These are phyloP conservation scores for Triplophysa tibetana DNA, from an alignment of 2,113 vertebrate genomes.

Conservation along the genomic window DNA sequence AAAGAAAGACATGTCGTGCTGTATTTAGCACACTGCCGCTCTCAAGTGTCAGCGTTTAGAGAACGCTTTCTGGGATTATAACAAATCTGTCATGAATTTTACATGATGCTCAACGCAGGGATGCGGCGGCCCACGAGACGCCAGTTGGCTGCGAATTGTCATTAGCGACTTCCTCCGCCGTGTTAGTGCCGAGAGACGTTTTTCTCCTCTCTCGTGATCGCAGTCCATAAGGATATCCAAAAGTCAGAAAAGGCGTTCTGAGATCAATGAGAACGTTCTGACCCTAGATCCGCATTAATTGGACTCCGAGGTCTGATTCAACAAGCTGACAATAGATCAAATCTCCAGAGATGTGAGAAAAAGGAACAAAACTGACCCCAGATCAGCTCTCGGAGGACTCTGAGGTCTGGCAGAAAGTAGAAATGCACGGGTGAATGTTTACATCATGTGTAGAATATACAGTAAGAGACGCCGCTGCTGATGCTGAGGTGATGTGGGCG, in stretches of 20 bases:
- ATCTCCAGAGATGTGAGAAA: too few relatives aligned
- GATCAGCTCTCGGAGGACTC: not conserved
- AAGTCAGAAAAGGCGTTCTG: constrained; percentile 5
- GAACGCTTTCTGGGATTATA: constrained; percentile 34
- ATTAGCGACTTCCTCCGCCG: constrained; percentile 34
- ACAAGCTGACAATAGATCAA: not conserved
- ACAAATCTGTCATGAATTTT: constrained; percentile 37
- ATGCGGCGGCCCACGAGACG: constrained; percentile 16
- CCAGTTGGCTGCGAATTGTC: constrained; percentile 39
- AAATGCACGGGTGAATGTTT: not conserved
- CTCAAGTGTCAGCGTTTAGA: constrained; percentile 23
- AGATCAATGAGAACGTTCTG: not conserved
- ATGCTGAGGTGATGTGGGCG: too few relatives aligned
- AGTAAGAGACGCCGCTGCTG: too few relatives aligned
- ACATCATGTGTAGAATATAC: not conserved
- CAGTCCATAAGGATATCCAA: constrained; percentile 13
- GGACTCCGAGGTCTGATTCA: not conserved
- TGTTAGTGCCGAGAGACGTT: not conserved
- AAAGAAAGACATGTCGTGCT: constrained; percentile 1
- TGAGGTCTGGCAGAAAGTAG: not conserved
- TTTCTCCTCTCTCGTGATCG: not conserved
- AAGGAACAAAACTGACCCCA: not conserved
- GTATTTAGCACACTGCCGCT: constrained; percentile 31
- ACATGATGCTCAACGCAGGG: constrained; percentile 20
- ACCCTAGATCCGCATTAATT: not conserved